Conservation (phyloP, 2,888 invertebrate genomes). For the Stegana nigrithorax region DNA sequence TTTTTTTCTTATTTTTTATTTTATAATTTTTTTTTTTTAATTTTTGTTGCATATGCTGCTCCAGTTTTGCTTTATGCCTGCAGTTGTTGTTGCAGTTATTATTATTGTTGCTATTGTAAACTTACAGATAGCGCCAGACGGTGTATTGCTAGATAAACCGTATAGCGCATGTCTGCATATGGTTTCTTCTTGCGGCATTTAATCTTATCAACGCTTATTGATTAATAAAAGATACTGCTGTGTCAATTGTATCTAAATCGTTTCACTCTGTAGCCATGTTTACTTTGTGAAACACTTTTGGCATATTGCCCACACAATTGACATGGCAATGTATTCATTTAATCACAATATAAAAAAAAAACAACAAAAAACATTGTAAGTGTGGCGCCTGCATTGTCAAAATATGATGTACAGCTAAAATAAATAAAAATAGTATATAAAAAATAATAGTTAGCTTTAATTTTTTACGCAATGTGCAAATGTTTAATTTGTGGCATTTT, state of each 20-base stretch:
- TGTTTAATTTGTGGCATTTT: too few relatives aligned
- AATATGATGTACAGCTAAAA: too few relatives aligned
- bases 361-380: too few relatives aligned
- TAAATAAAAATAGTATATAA: too few relatives aligned
- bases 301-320: not conserved
- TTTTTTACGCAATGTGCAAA: too few relatives aligned
- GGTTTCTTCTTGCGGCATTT: too few relatives aligned
- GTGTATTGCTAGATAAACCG: not conserved
- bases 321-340: not conserved
- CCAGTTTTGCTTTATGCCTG: not conserved
- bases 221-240: not conserved
- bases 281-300: not conserved
- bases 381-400: too few relatives aligned
- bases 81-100: not conserved
- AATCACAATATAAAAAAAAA: not conserved
- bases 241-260: slow-evolving; percentile 2
- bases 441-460: too few relatives aligned
- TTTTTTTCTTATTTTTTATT: too few relatives aligned
- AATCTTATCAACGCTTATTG: not conserved
- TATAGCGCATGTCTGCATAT: not conserved
- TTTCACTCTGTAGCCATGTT: not conserved
- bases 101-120: not conserved
- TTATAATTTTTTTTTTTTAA: too few relatives aligned
- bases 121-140: not conserved
- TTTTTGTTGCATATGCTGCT: too few relatives aligned